A percentile compares a stretch with the other conserved stretches of the same genome.
Conservation (phyloP, 1,140 invertebrate species). For the Adelges cooleyi region DNA sequence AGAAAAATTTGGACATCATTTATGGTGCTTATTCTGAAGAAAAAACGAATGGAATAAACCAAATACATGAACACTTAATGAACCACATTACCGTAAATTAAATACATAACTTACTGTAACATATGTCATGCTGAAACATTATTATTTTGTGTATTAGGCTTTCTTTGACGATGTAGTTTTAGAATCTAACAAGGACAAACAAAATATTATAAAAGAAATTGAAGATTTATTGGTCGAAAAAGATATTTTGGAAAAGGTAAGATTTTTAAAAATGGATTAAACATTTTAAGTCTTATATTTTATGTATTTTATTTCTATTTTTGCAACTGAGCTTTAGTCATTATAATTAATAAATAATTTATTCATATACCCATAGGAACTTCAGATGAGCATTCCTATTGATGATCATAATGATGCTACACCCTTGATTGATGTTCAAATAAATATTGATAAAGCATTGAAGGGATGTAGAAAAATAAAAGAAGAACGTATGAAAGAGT, state of each 20-base stretch:
- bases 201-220: constrained; percentile 24
- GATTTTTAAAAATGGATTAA: neutral
- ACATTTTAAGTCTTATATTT: too few species aligned
- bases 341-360: too few species aligned
- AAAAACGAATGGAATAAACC: constrained; percentile 3
- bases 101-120: too few species aligned
- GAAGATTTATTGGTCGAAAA: constrained; percentile 12
- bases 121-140: too few species aligned
- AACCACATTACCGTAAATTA: constrained; percentile 4
- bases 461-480: constrained; percentile 11
- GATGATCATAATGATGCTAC: constrained; percentile 16
- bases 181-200: constrained; percentile 13
- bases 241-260: constrained; percentile 10
- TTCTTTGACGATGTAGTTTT: constrained; percentile 16
- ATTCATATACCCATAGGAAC: neutral
- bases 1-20: constrained; percentile 2
- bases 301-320: too few species aligned
- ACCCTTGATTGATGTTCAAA: constrained; percentile 24
- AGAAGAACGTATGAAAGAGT: constrained; percentile 21
- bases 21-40: constrained; percentile 9
- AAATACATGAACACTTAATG: constrained; percentile 9
- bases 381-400: constrained; percentile 2
- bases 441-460: constrained; percentile 12
- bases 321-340: too few species aligned
- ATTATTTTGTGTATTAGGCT: neutral